These are phyloP conservation scores for Kryphioiulus occultus DNA, from an alignment of 2,888 invertebrate genomes.

Conservation along the genomic window DNA sequence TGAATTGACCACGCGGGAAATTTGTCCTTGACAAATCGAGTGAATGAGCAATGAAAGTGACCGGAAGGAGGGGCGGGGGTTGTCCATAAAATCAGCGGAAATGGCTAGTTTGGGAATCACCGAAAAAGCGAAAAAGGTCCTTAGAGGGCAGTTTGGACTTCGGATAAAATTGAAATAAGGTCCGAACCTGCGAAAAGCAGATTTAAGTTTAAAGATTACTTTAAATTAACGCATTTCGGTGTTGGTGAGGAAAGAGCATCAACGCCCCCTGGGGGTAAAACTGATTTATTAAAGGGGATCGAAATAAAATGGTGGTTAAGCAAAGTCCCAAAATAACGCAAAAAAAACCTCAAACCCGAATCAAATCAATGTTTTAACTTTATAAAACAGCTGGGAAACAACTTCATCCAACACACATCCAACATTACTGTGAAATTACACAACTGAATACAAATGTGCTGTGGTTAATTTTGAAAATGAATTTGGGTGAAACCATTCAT, in stretches of 20 bases:
- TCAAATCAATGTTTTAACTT: too few species aligned
- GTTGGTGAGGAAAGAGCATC: not conserved
- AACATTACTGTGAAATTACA: too few species aligned
- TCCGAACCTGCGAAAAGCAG: not conserved
- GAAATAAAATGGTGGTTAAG: not conserved
- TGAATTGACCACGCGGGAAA: constrained; percentile 10
- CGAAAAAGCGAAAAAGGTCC: not conserved
- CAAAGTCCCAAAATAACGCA: not conserved
- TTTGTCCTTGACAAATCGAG: not conserved
- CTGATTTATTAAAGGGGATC: not conserved
- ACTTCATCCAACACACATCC: too few species aligned
- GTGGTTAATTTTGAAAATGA: too few species aligned
- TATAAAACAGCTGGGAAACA: too few species aligned
- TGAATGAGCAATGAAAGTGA: not conserved
- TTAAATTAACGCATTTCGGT: not conserved
- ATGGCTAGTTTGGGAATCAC: not conserved
- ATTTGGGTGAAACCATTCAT: too few species aligned
- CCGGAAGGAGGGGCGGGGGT: not conserved
- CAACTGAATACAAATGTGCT: too few species aligned
- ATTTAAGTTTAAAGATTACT: not conserved
- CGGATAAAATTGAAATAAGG: not conserved
- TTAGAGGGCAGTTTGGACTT: not conserved
- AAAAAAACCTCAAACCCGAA: not conserved
- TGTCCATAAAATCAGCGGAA: not conserved
- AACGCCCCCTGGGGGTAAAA: not conserved